Conservation (phyloP, 2,113 vertebrate species). For the Datnioides undecimradiatus region DNA sequence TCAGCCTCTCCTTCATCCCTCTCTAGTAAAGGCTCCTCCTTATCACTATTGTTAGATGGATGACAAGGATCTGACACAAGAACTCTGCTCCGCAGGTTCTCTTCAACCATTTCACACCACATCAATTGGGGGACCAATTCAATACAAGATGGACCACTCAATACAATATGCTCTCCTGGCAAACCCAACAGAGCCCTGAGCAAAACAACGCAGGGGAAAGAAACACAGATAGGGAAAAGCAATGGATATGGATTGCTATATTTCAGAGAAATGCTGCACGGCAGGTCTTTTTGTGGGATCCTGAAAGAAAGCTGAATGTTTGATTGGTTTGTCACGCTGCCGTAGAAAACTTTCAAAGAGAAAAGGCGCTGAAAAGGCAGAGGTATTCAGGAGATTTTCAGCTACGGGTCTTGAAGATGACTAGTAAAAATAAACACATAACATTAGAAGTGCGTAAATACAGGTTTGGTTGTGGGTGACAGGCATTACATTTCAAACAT, state of each 20-base stretch:
- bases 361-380: background rate
- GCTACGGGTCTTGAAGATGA: background rate
- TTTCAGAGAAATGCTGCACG: conserved; percentile 1
- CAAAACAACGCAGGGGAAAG: background rate
- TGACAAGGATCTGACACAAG: conserved; percentile 26
- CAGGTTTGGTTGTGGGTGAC: background rate
- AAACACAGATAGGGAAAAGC: conserved; percentile 2
- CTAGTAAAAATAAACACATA: conserved; percentile 4
- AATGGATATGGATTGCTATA: conserved; percentile 17
- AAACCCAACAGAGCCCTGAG: conserved; percentile 11
- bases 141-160: conserved; percentile 41
- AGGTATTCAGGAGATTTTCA: background rate
- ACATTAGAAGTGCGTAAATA: conserved; percentile 10
- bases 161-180: conserved; percentile 4
- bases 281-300: conserved; percentile 11
- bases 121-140: conserved; percentile 36
- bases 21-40: conserved; percentile 1
- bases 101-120: conserved; percentile 21
- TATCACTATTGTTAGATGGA: conserved; percentile 9
- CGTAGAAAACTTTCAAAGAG: background rate
- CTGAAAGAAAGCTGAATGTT: conserved; percentile 14
- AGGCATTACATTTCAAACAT: background rate
- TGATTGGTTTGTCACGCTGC: background rate
- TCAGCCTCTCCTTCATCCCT: background rate
- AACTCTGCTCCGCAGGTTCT: conserved; percentile 23